phyloP scores from a whole-genome alignment of 2,113 vertebrate species.

The Aptenodytes forsteri region DNA sequence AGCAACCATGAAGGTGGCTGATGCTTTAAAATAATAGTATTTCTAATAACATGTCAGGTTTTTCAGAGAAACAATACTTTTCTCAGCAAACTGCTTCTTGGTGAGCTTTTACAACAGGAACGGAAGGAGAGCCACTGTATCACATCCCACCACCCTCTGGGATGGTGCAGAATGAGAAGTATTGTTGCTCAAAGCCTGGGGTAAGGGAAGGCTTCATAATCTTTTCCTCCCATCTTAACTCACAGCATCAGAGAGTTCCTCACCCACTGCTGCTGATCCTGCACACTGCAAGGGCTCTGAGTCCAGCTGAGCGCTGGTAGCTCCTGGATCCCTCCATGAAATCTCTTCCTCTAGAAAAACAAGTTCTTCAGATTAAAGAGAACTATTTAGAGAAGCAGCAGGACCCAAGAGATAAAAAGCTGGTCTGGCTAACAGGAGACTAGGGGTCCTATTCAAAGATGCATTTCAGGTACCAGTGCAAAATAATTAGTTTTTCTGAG shows the following conservation, averaged over 20 bases:
- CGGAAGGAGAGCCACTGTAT: neutral
- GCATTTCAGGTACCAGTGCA: neutral
- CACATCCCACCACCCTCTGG: neutral
- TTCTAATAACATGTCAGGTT: neutral
- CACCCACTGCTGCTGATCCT: neutral
- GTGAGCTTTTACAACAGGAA: neutral
- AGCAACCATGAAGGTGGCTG: neutral
- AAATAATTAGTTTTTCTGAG: neutral
- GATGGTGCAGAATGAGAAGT: neutral
- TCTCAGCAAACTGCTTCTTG: neutral
- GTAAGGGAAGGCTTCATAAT: neutral
- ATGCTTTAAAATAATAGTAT: neutral
- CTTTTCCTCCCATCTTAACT: neutral
- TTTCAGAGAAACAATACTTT: neutral
- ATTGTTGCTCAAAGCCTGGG: neutral
- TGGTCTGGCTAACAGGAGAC: neutral
- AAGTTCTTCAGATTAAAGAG: neutral
- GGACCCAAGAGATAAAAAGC: neutral
- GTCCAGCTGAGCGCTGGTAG: neutral
- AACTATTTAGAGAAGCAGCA: constrained; percentile 43
- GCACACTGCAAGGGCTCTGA: neutral
- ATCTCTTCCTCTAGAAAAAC: neutral
- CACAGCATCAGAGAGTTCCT: neutral
- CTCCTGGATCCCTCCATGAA: neutral
- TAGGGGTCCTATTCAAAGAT: neutral